A percentile compares a stretch with the other conserved stretches of the same genome.
Conservation (phyloP, 2,888 invertebrate genomes). For the Clanis bilineata region DNA sequence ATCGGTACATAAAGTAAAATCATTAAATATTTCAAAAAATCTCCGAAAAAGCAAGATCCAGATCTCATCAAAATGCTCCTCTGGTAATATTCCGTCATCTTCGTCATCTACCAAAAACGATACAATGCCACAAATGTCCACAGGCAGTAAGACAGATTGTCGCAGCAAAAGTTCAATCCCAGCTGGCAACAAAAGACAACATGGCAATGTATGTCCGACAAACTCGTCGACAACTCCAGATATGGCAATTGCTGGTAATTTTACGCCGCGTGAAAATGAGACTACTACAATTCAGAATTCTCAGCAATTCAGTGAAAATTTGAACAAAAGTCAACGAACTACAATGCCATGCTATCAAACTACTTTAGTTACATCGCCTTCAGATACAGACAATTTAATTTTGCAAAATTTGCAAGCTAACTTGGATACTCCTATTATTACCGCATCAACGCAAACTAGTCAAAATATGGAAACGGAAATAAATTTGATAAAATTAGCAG, state of each 20-base stretch:
- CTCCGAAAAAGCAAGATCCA: constrained; percentile 36
- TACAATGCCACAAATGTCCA: constrained; percentile 19
- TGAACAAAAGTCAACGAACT: constrained; percentile 17
- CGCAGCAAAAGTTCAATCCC: constrained; percentile 52
- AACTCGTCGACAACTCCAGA: not conserved
- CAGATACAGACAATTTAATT: constrained; percentile 41
- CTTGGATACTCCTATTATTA: constrained; percentile 42
- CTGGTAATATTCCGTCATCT: constrained; percentile 28
- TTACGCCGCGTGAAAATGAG: not conserved
- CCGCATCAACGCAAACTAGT: constrained; percentile 66
- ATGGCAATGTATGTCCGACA: not conserved
- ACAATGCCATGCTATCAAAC: constrained; percentile 28
- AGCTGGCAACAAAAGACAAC: constrained; percentile 41
- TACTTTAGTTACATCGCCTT: constrained; percentile 37
- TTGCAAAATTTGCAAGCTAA: constrained; percentile 27
- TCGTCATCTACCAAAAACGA: constrained; percentile 41
- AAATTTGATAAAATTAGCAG: constrained; percentile 64
- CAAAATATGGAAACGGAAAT: constrained; percentile 51
- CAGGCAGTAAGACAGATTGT: constrained; percentile 25
- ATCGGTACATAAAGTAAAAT: constrained; percentile 67
- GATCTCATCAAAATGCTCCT: constrained; percentile 17
- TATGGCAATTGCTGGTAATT: not conserved
- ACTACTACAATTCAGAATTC: not conserved
- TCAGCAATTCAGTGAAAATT: not conserved
- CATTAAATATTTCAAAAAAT: constrained; percentile 66